A percentile compares a stretch with the other conserved stretches of the same genome.
Evolutionary conservation across 2,113 vertebrate species (phyloP).

Genomic region (Peromyscus maniculatus): DNA sequence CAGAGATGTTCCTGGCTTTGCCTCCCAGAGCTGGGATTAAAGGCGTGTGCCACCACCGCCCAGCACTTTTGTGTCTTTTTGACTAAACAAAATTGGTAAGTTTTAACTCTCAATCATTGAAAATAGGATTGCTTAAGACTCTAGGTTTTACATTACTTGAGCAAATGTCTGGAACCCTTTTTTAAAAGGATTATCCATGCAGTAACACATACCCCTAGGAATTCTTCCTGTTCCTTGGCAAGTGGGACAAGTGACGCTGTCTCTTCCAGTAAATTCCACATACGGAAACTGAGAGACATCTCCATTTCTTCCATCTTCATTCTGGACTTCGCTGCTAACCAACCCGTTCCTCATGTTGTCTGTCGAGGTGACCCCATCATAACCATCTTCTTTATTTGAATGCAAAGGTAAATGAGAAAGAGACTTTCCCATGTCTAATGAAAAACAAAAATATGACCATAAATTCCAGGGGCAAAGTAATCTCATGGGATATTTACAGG

Average conservation of each 20-base stretch:
- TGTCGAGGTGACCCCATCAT: constrained; percentile 86
- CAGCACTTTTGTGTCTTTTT: not conserved
- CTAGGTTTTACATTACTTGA: not conserved
- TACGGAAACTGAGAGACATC: constrained; percentile 99
- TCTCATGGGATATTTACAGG: not conserved
- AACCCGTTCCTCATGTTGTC: constrained; percentile 88
- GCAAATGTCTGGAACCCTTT: not conserved
- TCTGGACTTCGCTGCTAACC: constrained; percentile 86
- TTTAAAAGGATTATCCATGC: constrained; percentile 39
- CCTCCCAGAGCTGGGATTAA: too few relatives aligned
- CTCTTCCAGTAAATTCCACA: constrained; percentile 98
- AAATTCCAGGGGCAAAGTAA: constrained; percentile 6
- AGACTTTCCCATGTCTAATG: constrained; percentile 93
- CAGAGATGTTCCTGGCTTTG: too few relatives aligned
- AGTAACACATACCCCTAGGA: constrained; percentile 92
- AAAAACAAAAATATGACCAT: constrained; percentile 56
- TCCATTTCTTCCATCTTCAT: constrained; percentile 91
- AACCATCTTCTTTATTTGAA: constrained; percentile 88
- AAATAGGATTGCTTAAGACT: not conserved
- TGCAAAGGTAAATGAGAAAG: constrained; percentile 92
- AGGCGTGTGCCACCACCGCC: too few relatives aligned
- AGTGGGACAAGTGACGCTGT: constrained; percentile 98
- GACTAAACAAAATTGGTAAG: not conserved
- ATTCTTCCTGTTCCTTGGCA: constrained; percentile 99
- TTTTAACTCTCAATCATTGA: constrained; percentile 17